These are phyloP conservation scores for Drosophila prostipennis DNA, from an alignment of 2,888 invertebrate genomes.

Conservation along the genomic window DNA sequence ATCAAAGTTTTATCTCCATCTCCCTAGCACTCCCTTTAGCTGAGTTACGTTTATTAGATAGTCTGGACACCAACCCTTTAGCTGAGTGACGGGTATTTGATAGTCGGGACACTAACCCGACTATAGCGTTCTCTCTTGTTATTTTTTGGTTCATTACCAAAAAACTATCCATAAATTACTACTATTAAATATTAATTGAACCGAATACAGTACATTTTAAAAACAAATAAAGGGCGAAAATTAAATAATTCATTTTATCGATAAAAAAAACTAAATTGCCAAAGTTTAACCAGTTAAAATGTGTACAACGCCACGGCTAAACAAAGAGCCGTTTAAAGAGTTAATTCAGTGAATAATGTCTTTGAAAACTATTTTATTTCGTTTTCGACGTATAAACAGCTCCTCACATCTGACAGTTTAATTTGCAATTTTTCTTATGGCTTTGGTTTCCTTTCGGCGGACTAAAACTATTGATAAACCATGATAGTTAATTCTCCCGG, in stretches of 20 bases:
- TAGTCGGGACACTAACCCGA: too few species aligned
- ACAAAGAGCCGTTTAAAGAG: neutral
- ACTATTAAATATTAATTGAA: neutral
- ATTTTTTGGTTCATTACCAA: neutral
- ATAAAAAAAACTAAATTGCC: neutral
- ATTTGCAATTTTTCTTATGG: conserved; percentile 31
- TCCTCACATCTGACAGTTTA: conserved; percentile 33
- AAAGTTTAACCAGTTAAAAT: neutral
- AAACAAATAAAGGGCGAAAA: neutral
- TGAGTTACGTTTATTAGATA: too few species aligned
- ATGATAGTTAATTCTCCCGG: conserved; percentile 47
- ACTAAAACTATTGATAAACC: conserved; percentile 58
- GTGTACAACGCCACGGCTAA: neutral
- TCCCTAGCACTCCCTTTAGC: too few species aligned
- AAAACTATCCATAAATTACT: neutral
- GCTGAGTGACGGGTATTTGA: too few species aligned
- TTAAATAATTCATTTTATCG: neutral
- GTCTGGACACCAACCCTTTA: too few species aligned
- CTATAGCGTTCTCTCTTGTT: too few species aligned
- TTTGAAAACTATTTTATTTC: conserved; percentile 7
- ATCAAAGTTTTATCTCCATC: too few species aligned
- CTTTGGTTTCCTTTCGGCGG: conserved; percentile 30
- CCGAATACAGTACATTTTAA: neutral
- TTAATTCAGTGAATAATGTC: conserved; percentile 14
- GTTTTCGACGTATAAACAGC: conserved; percentile 18